Evolutionary conservation across 2,888 invertebrate genomes (phyloP), one percentile per base, ranked within the genome.

Genomic region (Lithosia quadra): DNA sequence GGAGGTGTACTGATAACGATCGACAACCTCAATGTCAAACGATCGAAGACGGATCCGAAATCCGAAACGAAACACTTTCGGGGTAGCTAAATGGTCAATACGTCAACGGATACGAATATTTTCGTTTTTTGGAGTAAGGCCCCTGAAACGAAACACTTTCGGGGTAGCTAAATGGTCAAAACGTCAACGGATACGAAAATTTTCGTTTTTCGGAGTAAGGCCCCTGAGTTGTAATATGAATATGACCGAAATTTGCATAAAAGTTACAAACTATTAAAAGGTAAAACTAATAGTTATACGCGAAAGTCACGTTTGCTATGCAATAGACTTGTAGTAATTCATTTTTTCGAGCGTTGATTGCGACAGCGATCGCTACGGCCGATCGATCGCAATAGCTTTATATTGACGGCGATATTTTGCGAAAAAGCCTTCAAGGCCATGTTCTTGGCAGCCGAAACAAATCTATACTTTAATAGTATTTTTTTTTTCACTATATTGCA

Each of bases 381-480:
- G 88, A 84, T 81, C 90, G 90, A 78, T 85, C 80, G 89, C 90
- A 90, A 90, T 88, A 71, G 80, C 83, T 84, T 86, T 85, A 87
- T 86, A 78, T 77, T 83, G 74, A 78, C 76, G 75, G 72, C 68
- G 75, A 71, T 72, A 79, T 79, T 91, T 91, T 88, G 91, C 91
- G 91, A 80, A 92, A 92, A 92, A 86, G 81, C 71, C 79, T 79
- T 73, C 92, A 93, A 93, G 94, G 94, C 88, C 90, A 78, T 82
- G 85, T 81, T 85, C 87, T 89, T 87, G 88, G 87, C 81, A 84
- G 88, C 87, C 91, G 93, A 90, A 88, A 91, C 94, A 90, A 94
- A 94, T 94, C 90, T 90, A 88, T 88, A 88, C 86, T 86, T 91
- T 90, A 89, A 88, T 88, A 89, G 85, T 82, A 79, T 86, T 82